Evolutionary conservation across 2,113 vertebrate species (phyloP), one percentile per base, ranked within the genome.

Genomic region (Petromus typicus): DNA sequence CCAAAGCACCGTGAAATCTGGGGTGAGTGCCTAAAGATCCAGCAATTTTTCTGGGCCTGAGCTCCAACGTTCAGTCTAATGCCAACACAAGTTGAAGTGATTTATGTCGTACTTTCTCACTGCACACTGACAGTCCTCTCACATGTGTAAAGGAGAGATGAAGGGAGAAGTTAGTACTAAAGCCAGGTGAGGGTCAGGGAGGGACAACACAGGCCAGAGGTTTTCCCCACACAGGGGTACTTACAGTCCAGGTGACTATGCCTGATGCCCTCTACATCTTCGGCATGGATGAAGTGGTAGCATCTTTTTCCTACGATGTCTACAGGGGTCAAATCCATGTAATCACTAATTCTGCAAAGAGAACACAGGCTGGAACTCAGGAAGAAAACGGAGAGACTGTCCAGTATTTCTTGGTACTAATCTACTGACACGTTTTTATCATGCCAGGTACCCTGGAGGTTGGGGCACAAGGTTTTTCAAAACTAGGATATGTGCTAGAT

Each of bases 251-350:
- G 98, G 97, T 99, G 99, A 98, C 99, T 98, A 97, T 99, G 99
- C 96, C 99, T 98, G 98, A 99, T 99, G 96, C 99, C 99, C 97
- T 99, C 99, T 93, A 99, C 99, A 71, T 99, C 99, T 97, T 99
- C 99, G 0, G 99, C 99, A 27, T 99, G 99, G 96, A 99, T 99
- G 98, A 99, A 99, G 97, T 99, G 99, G 98, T 99, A 99, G 97
- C 99, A 99, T 98, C 99, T 98, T 98, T 99, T 99, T 91, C 99
- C 99, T 98, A 99, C 99, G 0, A 99, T 99, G 98, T 99, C 99
- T 97, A 99, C 99, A 40, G 99, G 99, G 76, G 99, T 99, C 98
- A 99, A 98, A 98, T 99, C 99, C 99, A 99, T 99, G 97, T 99
- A 99, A 98, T 99, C 99, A 40, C 99, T 99, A 98, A 99, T 99